Conservation (phyloP, 2,797 vertebrate species). For the Perodicticus potto region DNA sequence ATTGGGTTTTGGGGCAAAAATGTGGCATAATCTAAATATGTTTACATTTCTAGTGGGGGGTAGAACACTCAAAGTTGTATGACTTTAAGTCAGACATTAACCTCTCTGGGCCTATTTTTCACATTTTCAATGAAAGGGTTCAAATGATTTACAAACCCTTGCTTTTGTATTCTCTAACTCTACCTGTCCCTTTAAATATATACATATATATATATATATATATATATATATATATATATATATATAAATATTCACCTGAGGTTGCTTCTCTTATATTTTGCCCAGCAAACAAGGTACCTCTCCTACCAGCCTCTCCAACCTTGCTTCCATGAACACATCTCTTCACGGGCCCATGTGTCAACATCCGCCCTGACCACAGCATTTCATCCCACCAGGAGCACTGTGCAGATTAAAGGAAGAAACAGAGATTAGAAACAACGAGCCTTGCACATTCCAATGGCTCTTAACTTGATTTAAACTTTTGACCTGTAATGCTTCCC, state of each 20-base stretch:
- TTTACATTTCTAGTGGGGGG: neutral
- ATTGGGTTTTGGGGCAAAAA: neutral
- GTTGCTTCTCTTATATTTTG: neutral
- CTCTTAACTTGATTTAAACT: slow-evolving; percentile 81
- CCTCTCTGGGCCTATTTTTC: slow-evolving; percentile 25
- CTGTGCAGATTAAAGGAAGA: neutral
- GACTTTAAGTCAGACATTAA: neutral
- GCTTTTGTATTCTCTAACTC: neutral
- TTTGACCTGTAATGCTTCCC: slow-evolving; percentile 82
- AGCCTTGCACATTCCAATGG: slow-evolving; percentile 66
- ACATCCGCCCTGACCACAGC: neutral
- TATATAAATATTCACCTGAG: too few species aligned
- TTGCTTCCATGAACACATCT: neutral
- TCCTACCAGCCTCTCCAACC: neutral
- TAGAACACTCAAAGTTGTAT: neutral
- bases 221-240: too few species aligned
- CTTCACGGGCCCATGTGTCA: neutral
- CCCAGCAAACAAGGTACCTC: neutral
- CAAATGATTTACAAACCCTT: neutral
- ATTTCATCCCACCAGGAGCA: neutral
- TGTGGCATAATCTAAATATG: neutral
- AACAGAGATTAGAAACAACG: slow-evolving; percentile 49
- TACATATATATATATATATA: too few species aligned
- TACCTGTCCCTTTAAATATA: neutral
- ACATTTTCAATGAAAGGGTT: neutral